Percentiles rank a stretch among this genome's conserved stretches.
phyloP scores from a whole-genome alignment of 2,797 vertebrate genomes.

The Sebastes steindachneri region DNA sequence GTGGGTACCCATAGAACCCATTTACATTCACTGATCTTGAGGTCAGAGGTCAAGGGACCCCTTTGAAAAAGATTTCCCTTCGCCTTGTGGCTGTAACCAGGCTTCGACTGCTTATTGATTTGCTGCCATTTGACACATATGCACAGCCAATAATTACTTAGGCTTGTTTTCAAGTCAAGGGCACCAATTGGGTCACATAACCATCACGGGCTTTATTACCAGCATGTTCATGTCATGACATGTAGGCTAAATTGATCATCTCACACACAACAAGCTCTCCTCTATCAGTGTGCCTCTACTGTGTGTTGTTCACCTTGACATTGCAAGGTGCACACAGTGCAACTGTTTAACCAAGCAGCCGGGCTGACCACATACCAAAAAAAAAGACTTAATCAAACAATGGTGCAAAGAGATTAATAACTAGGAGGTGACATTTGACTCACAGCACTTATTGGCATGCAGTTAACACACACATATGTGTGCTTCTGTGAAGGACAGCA shows the following conservation, averaged over 20 bases:
- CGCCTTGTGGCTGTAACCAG: not conserved
- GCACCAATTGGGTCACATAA: slow-evolving; percentile 18
- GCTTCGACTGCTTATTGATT: slow-evolving; percentile 46
- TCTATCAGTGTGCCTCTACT: not conserved
- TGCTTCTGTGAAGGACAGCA: not conserved
- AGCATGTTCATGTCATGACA: not conserved
- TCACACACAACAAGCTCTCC: not conserved
- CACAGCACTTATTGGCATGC: not conserved
- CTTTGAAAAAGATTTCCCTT: not conserved
- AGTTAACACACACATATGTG: not conserved
- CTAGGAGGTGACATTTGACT: slow-evolving; percentile 4
- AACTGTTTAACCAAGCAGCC: slow-evolving; percentile 2
- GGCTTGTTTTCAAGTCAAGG: slow-evolving; percentile 13
- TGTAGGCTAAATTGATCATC: not conserved
- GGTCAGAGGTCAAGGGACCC: no score
- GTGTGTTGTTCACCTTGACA: not conserved
- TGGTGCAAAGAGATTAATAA: not conserved
- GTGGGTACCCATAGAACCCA: no score
- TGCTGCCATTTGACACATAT: slow-evolving; percentile 7
- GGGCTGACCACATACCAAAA: not conserved
- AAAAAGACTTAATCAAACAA: slow-evolving; percentile 6
- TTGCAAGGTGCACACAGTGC: not conserved
- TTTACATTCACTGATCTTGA: no score
- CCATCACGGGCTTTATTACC: not conserved
- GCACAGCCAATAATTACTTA: slow-evolving; percentile 9